Evolutionary conservation across 2,888 invertebrate species (phyloP), one percentile per base, ranked within the genome.

Genomic region (Andrena praecox): DNA sequence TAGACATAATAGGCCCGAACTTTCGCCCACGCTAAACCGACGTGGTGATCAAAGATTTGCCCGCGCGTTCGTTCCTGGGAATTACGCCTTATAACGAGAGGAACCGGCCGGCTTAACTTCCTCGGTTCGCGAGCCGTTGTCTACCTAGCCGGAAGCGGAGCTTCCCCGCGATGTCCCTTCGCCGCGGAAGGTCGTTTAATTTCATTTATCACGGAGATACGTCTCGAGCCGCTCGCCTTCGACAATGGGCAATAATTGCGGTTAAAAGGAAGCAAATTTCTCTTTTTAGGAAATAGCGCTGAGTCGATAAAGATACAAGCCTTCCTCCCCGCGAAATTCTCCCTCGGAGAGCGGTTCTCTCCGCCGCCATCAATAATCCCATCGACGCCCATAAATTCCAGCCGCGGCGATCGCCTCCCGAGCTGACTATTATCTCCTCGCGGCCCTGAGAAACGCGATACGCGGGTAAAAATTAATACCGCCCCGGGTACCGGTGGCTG

Each of bases 21-120:
- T 76, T 79, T 59, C 29, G 33, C 10, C 64, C 27, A 24, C 50
- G 68, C 70, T 77, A 77, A 82, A 74, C 73, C 31, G 31, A 50
- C 69, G 70, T 20, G 75, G 60, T 72, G 74, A 83, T 83, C 83
- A 71, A 83, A 83, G 70, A 83, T 84, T 84, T 75, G 35, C 71
- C 62, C 10, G 42, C 52, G 29, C 48, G 67, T 80, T 80, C 63
- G 76, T 76, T 64, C 82, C 48, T 63, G 62, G 42, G 81, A 80
- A 81, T 82, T 76, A 71, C 62, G 16, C 75, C 80, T 71, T 71
- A 69, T 69, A 69, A 79, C 52, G 52, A 66, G 31, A 50, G 29
- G 7, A 42, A 60, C 35, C 42, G 35, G 8, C 24, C 52, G 29
- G 54, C 67, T 78, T 72, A 69, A 78, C 48, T 64, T 71, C 27